phyloP scores from a whole-genome alignment of 2,888 invertebrate species.

The Eristalis tenax region DNA sequence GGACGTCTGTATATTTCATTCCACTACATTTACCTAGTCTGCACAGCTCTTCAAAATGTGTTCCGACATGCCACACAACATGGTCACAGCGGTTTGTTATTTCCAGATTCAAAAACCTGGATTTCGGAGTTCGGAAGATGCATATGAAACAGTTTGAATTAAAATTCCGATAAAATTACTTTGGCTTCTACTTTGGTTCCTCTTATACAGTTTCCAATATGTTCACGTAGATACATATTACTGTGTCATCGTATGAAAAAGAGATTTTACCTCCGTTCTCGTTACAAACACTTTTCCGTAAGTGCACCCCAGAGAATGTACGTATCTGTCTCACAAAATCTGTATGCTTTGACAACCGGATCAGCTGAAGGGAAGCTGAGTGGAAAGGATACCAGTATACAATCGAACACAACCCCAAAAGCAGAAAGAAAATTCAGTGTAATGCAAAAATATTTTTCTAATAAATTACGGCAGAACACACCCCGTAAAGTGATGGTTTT shows the following conservation, averaged over 20 bases:
- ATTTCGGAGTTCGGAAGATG: too few relatives aligned
- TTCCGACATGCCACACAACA: too few relatives aligned
- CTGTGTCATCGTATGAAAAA: neutral
- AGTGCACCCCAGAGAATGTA: neutral
- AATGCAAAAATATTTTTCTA: conserved; percentile 10
- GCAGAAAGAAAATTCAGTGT: neutral
- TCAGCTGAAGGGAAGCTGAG: neutral
- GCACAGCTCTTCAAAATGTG: too few relatives aligned
- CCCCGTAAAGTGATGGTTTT: conserved; percentile 26
- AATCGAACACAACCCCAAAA: neutral
- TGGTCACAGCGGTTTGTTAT: too few relatives aligned
- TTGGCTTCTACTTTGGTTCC: too few relatives aligned
- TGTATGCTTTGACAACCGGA: neutral
- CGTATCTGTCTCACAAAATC: neutral
- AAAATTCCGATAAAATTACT: too few relatives aligned
- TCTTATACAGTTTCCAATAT: neutral
- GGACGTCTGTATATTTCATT: too few relatives aligned
- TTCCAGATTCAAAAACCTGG: too few relatives aligned
- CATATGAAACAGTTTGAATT: too few relatives aligned
- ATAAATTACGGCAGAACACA: conserved; percentile 15
- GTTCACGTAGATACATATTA: neutral
- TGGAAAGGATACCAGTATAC: neutral
- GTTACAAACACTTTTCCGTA: neutral
- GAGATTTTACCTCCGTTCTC: neutral
- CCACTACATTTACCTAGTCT: too few relatives aligned